These are phyloP conservation scores for Tylochromis polylepis DNA, from an alignment of 2,113 vertebrate species.

Conservation along the genomic window DNA sequence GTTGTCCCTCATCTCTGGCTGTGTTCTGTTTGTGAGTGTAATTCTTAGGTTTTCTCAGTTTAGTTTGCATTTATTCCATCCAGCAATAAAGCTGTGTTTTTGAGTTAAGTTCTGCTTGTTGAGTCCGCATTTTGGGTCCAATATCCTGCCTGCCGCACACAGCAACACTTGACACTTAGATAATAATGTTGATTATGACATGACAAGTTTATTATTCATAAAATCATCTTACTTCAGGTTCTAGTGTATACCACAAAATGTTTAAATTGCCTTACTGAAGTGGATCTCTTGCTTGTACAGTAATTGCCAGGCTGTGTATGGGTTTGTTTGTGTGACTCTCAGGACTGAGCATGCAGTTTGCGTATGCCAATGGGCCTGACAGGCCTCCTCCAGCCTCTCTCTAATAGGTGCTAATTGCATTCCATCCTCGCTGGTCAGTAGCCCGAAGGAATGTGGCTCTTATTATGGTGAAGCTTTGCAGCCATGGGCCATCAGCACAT, in stretches of 20 bases:
- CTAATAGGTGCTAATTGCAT: conserved; percentile 81
- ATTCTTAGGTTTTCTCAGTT: too few species aligned
- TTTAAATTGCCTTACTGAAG: not conserved
- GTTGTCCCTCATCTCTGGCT: too few species aligned
- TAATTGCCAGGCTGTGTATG: conserved; percentile 40
- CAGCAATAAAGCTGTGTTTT: not conserved
- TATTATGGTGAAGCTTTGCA: conserved; percentile 68
- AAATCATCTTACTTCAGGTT: not conserved
- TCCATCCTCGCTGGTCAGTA: conserved; percentile 74
- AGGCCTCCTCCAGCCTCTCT: conserved; percentile 69
- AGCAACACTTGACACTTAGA: not conserved
- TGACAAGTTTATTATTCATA: not conserved
- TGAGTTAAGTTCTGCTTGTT: not conserved
- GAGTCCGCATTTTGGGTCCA: not conserved
- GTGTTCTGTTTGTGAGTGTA: too few species aligned
- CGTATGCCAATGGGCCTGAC: conserved; percentile 51
- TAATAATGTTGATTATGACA: not conserved
- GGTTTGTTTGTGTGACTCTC: conserved; percentile 33
- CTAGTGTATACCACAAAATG: not conserved
- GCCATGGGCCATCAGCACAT: conserved; percentile 70
- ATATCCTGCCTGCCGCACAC: not conserved
- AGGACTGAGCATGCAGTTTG: not conserved
- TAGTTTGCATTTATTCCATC: too few species aligned
- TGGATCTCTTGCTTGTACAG: not conserved
- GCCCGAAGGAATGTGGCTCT: conserved; percentile 76